These are phyloP conservation scores for Nemoura dubitans DNA, from an alignment of 2,888 invertebrate species.

Conservation along the genomic window DNA sequence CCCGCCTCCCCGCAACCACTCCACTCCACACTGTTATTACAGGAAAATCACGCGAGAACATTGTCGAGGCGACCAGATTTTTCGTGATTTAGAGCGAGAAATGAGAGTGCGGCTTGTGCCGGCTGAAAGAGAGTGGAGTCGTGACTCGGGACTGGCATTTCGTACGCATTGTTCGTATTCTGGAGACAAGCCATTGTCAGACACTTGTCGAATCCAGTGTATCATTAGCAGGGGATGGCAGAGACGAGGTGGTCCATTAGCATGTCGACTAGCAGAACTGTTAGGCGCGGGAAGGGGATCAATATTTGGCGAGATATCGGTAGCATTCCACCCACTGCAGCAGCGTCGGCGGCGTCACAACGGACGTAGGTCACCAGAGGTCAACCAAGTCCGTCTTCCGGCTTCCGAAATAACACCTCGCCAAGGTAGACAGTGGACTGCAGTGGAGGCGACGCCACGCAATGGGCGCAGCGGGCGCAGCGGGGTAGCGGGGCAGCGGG, in stretches of 20 bases:
- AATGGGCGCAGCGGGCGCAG: not conserved
- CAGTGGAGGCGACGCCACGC: not conserved
- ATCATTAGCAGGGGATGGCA: not conserved
- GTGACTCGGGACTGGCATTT: not conserved
- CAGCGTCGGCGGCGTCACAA: not conserved
- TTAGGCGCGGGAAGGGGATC: not conserved
- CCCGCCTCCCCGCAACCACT: not conserved
- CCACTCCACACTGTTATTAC: not conserved
- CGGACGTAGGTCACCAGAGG: not conserved
- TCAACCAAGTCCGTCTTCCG: not conserved
- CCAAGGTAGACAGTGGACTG: not conserved
- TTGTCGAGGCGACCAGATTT: not conserved
- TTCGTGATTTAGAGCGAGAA: not conserved
- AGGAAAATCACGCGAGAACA: not conserved
- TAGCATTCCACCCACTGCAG: not conserved
- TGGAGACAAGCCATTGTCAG: not conserved
- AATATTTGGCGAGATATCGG: slow-evolving; percentile 7
- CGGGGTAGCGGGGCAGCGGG: not conserved
- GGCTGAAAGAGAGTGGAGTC: not conserved
- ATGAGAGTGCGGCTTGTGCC: not conserved
- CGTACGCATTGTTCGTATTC: not conserved
- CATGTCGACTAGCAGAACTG: not conserved
- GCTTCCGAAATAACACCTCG: not conserved
- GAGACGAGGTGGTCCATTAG: not conserved
- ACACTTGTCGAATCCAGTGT: not conserved